Evolutionary conservation across 1,140 invertebrate species (phyloP).

Genomic region (Trypoxylus dichotomus): DNA sequence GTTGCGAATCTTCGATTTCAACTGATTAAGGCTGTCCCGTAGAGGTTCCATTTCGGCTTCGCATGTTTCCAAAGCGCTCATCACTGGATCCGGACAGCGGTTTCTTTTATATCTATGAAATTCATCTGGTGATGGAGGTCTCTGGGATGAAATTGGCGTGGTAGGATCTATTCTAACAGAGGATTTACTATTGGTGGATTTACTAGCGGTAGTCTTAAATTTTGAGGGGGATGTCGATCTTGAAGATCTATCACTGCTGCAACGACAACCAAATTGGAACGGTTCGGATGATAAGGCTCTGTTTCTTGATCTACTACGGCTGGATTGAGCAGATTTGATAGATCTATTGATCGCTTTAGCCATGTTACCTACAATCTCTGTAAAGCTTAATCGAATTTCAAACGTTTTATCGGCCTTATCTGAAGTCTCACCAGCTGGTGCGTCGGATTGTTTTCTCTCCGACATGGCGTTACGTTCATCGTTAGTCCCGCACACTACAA

Average conservation of each 20-base stretch:
- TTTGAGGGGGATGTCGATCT: not conserved
- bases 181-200: not conserved
- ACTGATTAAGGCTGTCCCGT: slow-evolving; percentile 6
- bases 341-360: not conserved
- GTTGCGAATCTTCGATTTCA: slow-evolving; percentile 17
- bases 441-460: too few relatives aligned
- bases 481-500: not conserved
- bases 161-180: not conserved
- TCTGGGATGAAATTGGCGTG: not conserved
- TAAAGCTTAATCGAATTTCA: slow-evolving; percentile 27
- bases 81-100: not conserved
- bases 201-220: not conserved
- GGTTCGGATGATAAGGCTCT: not conserved
- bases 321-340: not conserved
- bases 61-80: slow-evolving; percentile 14
- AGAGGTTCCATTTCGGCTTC: slow-evolving; percentile 22
- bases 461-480: not conserved
- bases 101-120: not conserved
- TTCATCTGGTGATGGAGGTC: not conserved
- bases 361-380: not conserved
- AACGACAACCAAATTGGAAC: not conserved
- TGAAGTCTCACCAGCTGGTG: not conserved
- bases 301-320: not conserved
- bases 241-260: not conserved
- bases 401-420: not conserved